phyloP scores from a whole-genome alignment of 1,140 invertebrate species.

The Drosophila ironensis region DNA sequence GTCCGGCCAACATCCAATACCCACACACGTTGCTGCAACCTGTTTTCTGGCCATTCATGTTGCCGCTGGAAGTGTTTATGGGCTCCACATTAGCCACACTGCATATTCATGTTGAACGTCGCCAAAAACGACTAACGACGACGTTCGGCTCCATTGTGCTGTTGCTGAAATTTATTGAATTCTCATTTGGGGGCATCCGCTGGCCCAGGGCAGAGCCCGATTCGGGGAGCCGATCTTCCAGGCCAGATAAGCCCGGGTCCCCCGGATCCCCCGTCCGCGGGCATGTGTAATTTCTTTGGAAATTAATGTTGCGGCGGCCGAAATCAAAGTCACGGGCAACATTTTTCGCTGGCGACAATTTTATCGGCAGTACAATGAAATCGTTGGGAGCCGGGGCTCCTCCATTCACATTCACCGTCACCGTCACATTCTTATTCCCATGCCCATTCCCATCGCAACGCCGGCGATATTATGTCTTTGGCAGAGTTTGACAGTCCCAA shows the following conservation, averaged over 20 bases:
- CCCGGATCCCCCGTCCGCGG: constrained; percentile 22
- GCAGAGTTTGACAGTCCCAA: constrained; percentile 38
- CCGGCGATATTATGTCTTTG: constrained; percentile 68
- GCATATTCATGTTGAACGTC: constrained; percentile 81
- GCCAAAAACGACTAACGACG: constrained; percentile 75
- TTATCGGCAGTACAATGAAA: constrained; percentile 78
- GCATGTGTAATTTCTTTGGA: constrained; percentile 73
- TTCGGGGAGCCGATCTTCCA: constrained; percentile 48
- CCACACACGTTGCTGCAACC: constrained; percentile 74
- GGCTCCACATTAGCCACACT: constrained; percentile 81
- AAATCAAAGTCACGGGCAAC: constrained; percentile 76
- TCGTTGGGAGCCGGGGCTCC: constrained; percentile 52
- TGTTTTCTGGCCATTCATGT: constrained; percentile 73
- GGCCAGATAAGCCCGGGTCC: constrained; percentile 47
- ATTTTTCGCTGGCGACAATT: constrained; percentile 78
- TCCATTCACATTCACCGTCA: not conserved
- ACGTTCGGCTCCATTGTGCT: constrained; percentile 62
- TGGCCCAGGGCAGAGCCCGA: constrained; percentile 42
- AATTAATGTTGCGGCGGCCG: constrained; percentile 77
- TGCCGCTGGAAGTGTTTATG: constrained; percentile 80
- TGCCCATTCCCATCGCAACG: constrained; percentile 30
- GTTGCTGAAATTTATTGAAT: constrained; percentile 77
- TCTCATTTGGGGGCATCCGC: constrained; percentile 62
- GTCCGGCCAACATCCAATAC: constrained; percentile 22
- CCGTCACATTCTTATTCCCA: constrained; percentile 2